These are phyloP conservation scores for Sakesphorus luctuosus DNA, from an alignment of 2,113 vertebrate genomes.

Conservation along the genomic window DNA sequence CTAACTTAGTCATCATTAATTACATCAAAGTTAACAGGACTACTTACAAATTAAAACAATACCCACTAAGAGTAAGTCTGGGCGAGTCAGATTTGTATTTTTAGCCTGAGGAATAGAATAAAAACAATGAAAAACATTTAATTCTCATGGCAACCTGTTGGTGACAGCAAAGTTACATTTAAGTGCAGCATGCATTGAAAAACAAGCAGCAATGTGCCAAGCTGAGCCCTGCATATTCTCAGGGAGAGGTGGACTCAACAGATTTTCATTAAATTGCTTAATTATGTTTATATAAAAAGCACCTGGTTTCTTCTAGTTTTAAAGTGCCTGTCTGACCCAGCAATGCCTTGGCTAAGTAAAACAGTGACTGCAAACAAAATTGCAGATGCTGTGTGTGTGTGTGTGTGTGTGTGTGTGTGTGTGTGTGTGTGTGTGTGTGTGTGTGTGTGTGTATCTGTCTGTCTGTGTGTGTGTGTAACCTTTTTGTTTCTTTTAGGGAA, in stretches of 20 bases:
- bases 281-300: constrained; percentile 75
- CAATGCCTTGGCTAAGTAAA: constrained; percentile 44
- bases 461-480: no score
- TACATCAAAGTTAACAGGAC: neutral
- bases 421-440: no score
- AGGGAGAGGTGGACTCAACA: constrained; percentile 64
- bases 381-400: no score
- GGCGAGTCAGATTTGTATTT: constrained; percentile 10
- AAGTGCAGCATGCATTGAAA: constrained; percentile 12
- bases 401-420: no score
- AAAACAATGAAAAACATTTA: constrained; percentile 23
- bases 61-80: neutral
- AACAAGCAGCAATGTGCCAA: neutral
- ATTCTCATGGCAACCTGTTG: constrained; percentile 77
- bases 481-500: constrained; percentile 18
- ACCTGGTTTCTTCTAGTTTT: constrained; percentile 70
- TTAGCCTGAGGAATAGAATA: constrained; percentile 25
- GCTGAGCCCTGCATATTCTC: constrained; percentile 50
- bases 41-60: neutral
- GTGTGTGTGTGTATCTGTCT: no score
- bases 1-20: neutral
- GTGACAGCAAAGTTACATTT: constrained; percentile 79
- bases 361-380: constrained; percentile 46
- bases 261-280: constrained; percentile 76
- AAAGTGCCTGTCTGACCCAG: constrained; percentile 56